These are phyloP conservation scores for Sorex araneus DNA, from an alignment of 2,113 vertebrate species.

Conservation along the genomic window DNA sequence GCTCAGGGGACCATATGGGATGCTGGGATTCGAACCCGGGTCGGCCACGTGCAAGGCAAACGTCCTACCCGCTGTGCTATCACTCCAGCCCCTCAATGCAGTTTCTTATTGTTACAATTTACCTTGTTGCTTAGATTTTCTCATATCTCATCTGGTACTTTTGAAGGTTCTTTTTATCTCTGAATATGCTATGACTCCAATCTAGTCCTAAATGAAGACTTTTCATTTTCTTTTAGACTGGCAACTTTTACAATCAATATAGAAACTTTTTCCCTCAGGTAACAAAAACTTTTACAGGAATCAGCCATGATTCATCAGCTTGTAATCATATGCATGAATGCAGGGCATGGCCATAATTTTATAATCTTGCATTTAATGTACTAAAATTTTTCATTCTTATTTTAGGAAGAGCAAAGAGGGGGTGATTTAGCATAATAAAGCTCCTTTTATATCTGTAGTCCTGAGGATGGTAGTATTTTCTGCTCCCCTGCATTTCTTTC, in stretches of 20 bases:
- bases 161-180: conserved; percentile 44
- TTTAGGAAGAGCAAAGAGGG: conserved; percentile 19
- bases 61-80: too few relatives aligned
- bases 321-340: conserved; percentile 68
- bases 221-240: conserved; percentile 71
- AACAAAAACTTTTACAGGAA: conserved; percentile 61
- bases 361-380: conserved; percentile 54
- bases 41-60: too few relatives aligned
- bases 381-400: conserved; percentile 42
- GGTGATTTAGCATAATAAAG: neutral
- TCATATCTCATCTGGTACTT: conserved; percentile 3
- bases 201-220: conserved; percentile 69
- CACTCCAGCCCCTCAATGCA: too few relatives aligned
- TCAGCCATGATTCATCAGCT: conserved; percentile 65
- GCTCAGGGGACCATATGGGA: too few relatives aligned
- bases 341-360: conserved; percentile 57
- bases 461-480: neutral
- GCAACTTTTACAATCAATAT: conserved; percentile 64
- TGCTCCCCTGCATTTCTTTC: neutral
- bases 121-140: conserved; percentile 29
- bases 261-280: conserved; percentile 58
- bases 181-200: conserved; percentile 44
- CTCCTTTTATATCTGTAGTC: conserved; percentile 27
- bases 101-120: neutral
- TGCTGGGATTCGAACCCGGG: too few relatives aligned